Evolutionary conservation across 92 coral and sea anemone species (phyloP), one percentile per base, ranked within the genome.

Genomic region (Porites lobata): DNA sequence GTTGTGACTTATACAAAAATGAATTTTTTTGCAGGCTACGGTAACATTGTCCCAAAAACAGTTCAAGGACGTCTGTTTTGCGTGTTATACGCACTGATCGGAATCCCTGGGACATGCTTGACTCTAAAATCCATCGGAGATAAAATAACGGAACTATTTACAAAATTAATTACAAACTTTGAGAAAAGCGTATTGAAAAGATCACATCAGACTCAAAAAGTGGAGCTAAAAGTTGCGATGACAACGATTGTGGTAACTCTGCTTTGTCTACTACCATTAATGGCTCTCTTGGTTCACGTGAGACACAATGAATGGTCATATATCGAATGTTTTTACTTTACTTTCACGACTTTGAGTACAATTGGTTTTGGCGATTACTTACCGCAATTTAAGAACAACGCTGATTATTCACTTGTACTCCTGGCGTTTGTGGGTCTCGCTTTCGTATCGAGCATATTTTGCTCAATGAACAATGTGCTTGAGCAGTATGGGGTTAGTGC

Each of bases 281-380:
- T 81, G 54, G 84, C 98, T 0, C 9, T 69, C 19, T 69, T 81
- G 22, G 22, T 21, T 21, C 22, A 21, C 22, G 22, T 21, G 32
- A 83, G 98, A 56, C 86, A 90, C 32, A 20, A 78, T 0, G 80
- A n/a, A n/a, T n/a, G n/a, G 86, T 81, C 94, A 15, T 95, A 90
- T 62, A 84, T 93, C 29, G 91, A 93, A 66, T 85, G 98, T 61
- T 78, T 93, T 54, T 95, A 95, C 43, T 92, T 95, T 52, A 95
- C 92, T 3, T 95, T 93, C 54, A 90, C 84, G 54, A 95, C 98
- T 10, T 87, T 95, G 2, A 90, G 96, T 15, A 95, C 98, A 24
- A 93, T 93, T n/a, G 98, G 98, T 14, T 95, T 93, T 65, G 98
- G 98, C 0, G 98, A 95, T 74, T 91, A 76, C 59, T 85, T 92